Evolutionary conservation across 2,113 vertebrate species (phyloP), one percentile per base, ranked within the genome.

Genomic region (Hiodon tergisus): DNA sequence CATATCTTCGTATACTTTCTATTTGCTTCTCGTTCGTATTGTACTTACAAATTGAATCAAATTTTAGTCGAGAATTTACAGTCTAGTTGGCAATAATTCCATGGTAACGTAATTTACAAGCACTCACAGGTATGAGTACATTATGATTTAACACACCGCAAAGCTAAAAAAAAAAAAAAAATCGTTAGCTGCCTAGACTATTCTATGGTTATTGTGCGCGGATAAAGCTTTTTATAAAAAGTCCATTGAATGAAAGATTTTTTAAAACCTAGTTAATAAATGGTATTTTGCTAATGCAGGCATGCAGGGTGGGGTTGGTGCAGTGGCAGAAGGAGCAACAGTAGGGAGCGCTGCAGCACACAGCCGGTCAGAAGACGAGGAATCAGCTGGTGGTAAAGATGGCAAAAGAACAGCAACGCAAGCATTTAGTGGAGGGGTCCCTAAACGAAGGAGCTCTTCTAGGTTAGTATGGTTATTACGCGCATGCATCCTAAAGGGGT

Each of bases 381-480:
- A 96, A 6, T 89, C 92, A 17, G 89, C 93, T 0, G 93, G 92
- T 17, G 88, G 93, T 67, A 98, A 92, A 83, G 90, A 91, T 67
- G 66, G 89, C 50, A 93, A 96, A 81, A 90, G 95, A 83, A 91
- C 92, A 10, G 89, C 91, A 13, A 86, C 92, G 2, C 94, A 95
- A 85, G 91, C 93, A 2, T 92, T 93, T 78, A 86, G 90, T 58
- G 92, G 93, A 1, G 87, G 91, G n/a, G 88, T 98, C 77, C 96
- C 96, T 62, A 98, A 97, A 83, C 91, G 96, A 69, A 93, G 96
- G 84, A 98, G 96, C 87, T 98, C 96, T 14, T 97, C 95, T 75
- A 94, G 96, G 96, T 98, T 87, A 73, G 81, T 76, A 4, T 60
- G 10, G 11, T n/a, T 61, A n/a, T 52, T 69, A 52, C 14, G 3